Conservation (phyloP, 2,888 invertebrate species). For the Campoplex nolae region DNA sequence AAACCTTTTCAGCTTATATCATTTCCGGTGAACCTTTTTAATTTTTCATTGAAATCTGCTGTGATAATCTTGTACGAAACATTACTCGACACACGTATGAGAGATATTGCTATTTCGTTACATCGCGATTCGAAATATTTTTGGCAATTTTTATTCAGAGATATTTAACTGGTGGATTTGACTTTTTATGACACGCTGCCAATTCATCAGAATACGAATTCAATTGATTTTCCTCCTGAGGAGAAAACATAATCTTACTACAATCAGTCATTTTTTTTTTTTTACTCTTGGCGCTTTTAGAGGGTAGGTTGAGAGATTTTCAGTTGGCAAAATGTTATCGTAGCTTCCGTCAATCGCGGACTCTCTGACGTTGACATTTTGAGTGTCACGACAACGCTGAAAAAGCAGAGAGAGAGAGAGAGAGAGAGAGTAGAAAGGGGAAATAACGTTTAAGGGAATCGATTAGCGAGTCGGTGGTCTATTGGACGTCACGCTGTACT, state of each 20-base stretch:
- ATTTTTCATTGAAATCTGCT: neutral
- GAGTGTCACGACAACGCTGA: conserved; percentile 27
- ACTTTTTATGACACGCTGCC: neutral
- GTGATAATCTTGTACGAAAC: neutral
- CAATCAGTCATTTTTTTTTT: neutral
- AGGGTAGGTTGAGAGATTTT: neutral
- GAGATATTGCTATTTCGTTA: too few species aligned
- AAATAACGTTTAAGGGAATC: conserved; percentile 66
- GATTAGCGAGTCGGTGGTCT: conserved; percentile 61
- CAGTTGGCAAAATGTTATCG: neutral
- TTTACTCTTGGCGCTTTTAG: too few species aligned
- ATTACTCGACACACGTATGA: neutral
- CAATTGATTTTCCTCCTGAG: neutral
- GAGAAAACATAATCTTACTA: neutral
- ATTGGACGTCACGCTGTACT: conserved; percentile 23
- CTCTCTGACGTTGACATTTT: conserved; percentile 51
- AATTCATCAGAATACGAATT: neutral
- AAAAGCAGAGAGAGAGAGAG: conserved; percentile 47
- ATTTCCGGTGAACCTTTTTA: neutral
- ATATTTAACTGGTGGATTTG: neutral
- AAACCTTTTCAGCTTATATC: neutral
- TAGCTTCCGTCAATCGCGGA: conserved; percentile 25
- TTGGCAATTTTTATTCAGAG: neutral
- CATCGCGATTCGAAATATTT: neutral
- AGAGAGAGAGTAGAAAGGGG: conserved; percentile 40